Percentiles rank a stretch among this genome's conserved stretches.
phyloP scores from a whole-genome alignment of 2,113 vertebrate genomes.

The Nothocercus julius region DNA sequence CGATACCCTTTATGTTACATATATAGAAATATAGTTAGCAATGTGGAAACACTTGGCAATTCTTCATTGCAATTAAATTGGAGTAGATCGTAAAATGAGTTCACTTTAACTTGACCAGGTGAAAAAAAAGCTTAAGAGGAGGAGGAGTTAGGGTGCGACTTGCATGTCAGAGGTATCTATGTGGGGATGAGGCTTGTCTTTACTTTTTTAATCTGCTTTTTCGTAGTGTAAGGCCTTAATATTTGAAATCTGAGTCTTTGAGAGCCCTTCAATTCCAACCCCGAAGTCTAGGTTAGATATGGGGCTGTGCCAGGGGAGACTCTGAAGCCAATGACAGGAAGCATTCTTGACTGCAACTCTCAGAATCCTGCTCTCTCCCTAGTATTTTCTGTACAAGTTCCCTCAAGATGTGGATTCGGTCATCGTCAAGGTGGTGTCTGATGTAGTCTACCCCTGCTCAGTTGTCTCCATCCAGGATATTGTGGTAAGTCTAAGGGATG shows the following conservation, averaged over 20 bases:
- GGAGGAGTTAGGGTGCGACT: neutral
- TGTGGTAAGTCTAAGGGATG: conserved; percentile 74
- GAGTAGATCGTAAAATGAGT: neutral
- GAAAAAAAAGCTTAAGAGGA: neutral
- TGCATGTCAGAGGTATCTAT: neutral
- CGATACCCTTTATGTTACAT: neutral
- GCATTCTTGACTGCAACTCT: neutral
- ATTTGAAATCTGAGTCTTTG: neutral
- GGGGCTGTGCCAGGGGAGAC: neutral
- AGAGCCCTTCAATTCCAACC: neutral
- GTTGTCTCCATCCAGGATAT: conserved; percentile 85
- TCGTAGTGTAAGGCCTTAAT: neutral
- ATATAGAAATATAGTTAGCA: neutral
- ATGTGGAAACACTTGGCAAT: neutral
- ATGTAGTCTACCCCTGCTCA: conserved; percentile 77
- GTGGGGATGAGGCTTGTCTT: neutral
- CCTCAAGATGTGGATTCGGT: conserved; percentile 81
- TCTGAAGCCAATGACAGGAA: neutral
- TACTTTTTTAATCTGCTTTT: neutral
- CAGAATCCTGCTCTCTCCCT: conserved; percentile 28
- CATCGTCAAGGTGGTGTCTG: conserved; percentile 79
- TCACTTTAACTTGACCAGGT: neutral
- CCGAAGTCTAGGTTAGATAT: neutral
- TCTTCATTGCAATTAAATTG: neutral
- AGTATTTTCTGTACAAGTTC: conserved; percentile 86